phyloP scores from a whole-genome alignment of 2,113 vertebrate genomes.

The Cygnus buccinator region DNA sequence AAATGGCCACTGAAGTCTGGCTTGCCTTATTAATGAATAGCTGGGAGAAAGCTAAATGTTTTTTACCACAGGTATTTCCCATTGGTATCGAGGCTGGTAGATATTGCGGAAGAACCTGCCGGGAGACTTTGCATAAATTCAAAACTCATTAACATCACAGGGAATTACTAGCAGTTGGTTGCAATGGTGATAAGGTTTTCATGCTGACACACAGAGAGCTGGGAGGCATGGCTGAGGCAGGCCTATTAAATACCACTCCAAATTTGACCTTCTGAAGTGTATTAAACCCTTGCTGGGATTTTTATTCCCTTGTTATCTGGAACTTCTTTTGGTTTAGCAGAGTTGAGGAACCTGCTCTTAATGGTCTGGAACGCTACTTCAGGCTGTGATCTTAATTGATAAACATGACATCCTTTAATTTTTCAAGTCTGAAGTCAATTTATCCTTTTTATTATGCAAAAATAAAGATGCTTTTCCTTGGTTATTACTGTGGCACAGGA shows the following conservation, averaged over 20 bases:
- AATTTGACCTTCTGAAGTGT: slow-evolving; percentile 1
- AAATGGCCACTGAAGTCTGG: not conserved
- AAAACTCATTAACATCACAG: slow-evolving; percentile 18
- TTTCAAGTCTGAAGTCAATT: not conserved
- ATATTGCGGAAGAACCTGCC: not conserved
- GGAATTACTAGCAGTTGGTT: not conserved
- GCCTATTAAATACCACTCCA: not conserved
- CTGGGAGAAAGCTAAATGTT: not conserved
- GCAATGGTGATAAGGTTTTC: not conserved
- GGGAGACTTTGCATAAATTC: not conserved
- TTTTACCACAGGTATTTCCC: not conserved
- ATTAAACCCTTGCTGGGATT: slow-evolving; percentile 9
- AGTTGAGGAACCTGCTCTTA: not conserved
- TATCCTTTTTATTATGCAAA: not conserved
- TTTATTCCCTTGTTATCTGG: not conserved
- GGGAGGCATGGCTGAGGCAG: not conserved
- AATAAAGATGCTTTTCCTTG: not conserved
- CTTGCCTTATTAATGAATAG: not conserved
- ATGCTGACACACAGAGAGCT: not conserved
- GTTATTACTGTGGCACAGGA: not conserved
- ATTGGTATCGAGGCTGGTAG: not conserved
- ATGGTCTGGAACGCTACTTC: not conserved
- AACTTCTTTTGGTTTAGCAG: not conserved
- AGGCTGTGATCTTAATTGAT: not conserved
- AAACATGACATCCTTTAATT: not conserved